phyloP scores from a whole-genome alignment of 92 coral and sea anemone species.

The Phenganax marumi region DNA sequence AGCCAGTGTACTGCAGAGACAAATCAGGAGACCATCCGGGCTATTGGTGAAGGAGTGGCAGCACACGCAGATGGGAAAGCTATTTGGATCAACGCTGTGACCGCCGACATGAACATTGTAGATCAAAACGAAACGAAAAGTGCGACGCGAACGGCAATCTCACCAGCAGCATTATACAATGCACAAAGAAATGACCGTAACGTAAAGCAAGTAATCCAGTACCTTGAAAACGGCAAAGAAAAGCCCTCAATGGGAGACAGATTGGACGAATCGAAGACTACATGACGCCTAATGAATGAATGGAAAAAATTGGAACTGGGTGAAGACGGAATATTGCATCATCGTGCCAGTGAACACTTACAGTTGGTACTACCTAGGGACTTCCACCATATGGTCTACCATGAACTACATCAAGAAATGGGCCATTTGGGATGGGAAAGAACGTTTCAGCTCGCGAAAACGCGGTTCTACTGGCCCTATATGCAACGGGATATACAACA shows the following conservation, averaged over 20 bases:
- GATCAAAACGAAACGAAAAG: slow-evolving; percentile 13
- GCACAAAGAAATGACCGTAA: slow-evolving; percentile 35
- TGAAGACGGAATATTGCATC: slow-evolving; percentile 54
- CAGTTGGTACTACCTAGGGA: slow-evolving; percentile 53
- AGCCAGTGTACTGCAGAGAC: slow-evolving; percentile 25
- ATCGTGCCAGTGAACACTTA: slow-evolving; percentile 51
- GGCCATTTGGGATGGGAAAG: slow-evolving; percentile 8
- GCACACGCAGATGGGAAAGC: slow-evolving; percentile 22
- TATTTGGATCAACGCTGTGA: slow-evolving; percentile 17
- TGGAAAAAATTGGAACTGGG: slow-evolving; percentile 60
- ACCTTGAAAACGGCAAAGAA: slow-evolving; percentile 6
- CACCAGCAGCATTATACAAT: slow-evolving; percentile 14
- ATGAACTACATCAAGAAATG: slow-evolving; percentile 62
- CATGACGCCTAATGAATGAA: slow-evolving; percentile 54
- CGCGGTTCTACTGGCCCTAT: neutral
- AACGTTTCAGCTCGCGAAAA: neutral
- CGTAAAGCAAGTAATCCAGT: slow-evolving; percentile 28
- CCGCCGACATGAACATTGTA: neutral
- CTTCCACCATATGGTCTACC: slow-evolving; percentile 48
- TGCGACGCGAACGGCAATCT: slow-evolving; percentile 1
- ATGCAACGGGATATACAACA: slow-evolving; percentile 32
- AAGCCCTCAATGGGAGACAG: neutral
- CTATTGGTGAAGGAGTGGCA: slow-evolving; percentile 11
- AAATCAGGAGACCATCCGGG: slow-evolving; percentile 25
- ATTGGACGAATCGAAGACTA: slow-evolving; percentile 35